Conservation (phyloP, 2,797 vertebrate species). For the Aselliscus stoliczkanus region DNA sequence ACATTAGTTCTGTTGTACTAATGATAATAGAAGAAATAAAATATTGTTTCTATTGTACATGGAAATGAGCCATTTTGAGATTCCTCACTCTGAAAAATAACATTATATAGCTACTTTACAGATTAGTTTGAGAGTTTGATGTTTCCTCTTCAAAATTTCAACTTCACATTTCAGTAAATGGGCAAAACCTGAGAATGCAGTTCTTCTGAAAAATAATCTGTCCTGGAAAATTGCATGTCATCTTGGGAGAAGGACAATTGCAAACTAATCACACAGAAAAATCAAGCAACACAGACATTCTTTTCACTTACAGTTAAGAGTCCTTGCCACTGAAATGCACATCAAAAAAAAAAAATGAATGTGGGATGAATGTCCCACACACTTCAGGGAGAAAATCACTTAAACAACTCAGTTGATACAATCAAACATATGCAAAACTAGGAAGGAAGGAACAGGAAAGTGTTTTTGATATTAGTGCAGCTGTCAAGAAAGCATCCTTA, state of each 20-base stretch:
- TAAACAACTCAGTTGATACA: not conserved
- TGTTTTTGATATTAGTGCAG: not conserved
- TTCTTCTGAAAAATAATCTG: slow-evolving; percentile 41
- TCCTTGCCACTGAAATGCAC: not conserved
- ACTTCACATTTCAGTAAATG: slow-evolving; percentile 14
- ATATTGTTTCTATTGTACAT: not conserved
- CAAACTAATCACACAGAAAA: slow-evolving; percentile 35
- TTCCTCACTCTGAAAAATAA: not conserved
- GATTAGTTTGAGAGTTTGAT: not conserved
- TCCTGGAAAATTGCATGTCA: not conserved
- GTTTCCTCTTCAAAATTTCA: slow-evolving; percentile 29
- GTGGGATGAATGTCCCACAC: not conserved
- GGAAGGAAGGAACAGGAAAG: not conserved
- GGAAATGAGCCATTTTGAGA: not conserved
- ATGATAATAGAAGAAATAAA: not conserved
- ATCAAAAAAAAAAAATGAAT: not conserved
- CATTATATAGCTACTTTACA: not conserved
- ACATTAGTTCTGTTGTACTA: not conserved
- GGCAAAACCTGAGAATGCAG: not conserved
- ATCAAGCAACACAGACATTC: not conserved
- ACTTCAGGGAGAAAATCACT: not conserved
- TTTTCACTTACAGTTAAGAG: not conserved
- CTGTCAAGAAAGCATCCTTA: not conserved
- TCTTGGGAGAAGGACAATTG: slow-evolving; percentile 21
- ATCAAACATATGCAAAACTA: not conserved